Conservation (phyloP, 2,888 invertebrate species). For the Escarpia spicata region DNA sequence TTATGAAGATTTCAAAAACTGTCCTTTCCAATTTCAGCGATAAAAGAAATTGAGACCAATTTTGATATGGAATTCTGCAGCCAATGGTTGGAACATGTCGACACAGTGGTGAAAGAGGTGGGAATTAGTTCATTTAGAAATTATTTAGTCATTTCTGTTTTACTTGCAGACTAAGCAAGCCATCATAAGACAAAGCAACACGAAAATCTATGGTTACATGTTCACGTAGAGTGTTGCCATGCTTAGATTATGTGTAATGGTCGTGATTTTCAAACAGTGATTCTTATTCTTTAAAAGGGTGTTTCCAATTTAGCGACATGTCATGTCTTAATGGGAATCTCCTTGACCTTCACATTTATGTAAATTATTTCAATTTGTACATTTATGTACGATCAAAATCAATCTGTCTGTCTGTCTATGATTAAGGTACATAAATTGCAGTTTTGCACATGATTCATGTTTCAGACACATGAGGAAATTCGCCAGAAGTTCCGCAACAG, state of each 20-base stretch:
- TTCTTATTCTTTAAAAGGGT: neutral
- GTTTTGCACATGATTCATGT: neutral
- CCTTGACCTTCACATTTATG: no score
- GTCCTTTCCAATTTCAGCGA: constrained; percentile 43
- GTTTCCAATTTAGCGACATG: no score
- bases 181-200: neutral
- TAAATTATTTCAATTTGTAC: no score
- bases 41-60: constrained; percentile 52
- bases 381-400: no score
- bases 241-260: neutral
- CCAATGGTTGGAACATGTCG: constrained; percentile 60
- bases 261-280: neutral
- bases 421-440: neutral
- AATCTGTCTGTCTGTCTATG: neutral
- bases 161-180: neutral
- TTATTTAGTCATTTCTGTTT: neutral
- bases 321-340: no score
- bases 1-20: neutral
- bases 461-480: constrained; percentile 54
- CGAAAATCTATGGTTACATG: neutral
- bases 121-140: neutral
- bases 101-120: constrained; percentile 55
- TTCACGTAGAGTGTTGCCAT: neutral
- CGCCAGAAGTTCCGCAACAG: constrained; percentile 55
- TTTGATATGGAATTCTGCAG: constrained; percentile 59